phyloP scores from a whole-genome alignment of 2,888 invertebrate genomes.

The Amblyjoppa fuscipennis region DNA sequence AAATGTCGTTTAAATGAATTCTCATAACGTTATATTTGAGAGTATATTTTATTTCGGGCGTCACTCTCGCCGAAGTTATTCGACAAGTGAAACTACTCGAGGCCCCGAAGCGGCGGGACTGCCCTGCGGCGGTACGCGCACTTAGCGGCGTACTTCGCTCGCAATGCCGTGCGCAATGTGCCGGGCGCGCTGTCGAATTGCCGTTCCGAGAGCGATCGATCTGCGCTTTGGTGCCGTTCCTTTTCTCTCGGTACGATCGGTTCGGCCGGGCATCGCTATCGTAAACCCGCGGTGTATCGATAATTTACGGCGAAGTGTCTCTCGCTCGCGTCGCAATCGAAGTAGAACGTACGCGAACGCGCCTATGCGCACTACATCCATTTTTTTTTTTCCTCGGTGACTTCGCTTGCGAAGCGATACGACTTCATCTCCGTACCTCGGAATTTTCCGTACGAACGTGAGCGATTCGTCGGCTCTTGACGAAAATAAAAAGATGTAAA shows the following conservation, averaged over 20 bases:
- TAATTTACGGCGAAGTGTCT: conserved; percentile 54
- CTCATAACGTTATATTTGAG: not conserved
- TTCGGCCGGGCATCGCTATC: not conserved
- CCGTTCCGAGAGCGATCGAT: conserved; percentile 58
- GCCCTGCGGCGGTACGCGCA: conserved; percentile 6
- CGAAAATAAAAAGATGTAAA: too few species aligned
- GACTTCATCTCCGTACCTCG: too few species aligned
- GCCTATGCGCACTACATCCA: not conserved
- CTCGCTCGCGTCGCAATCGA: conserved; percentile 36
- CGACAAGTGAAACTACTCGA: conserved; percentile 80
- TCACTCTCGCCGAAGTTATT: conserved; percentile 83
- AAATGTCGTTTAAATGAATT: too few species aligned
- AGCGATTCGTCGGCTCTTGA: too few species aligned
- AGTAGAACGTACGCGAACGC: conserved; percentile 46
- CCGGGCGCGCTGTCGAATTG: conserved; percentile 64
- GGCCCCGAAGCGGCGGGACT: conserved; percentile 33
- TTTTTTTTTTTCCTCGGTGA: not conserved
- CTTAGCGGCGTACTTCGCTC: conserved; percentile 11
- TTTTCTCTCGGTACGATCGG: conserved; percentile 54
- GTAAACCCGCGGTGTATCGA: conserved; percentile 59
- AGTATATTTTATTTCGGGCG: conserved; percentile 67
- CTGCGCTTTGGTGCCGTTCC: conserved; percentile 53
- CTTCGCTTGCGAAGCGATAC: too few species aligned
- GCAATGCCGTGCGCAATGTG: conserved; percentile 32
- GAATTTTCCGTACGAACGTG: too few species aligned